A percentile compares a stretch with the other conserved stretches of the same genome.
Evolutionary conservation across 2,888 invertebrate genomes (phyloP).

Genomic region (Bembecia ichneumoniformis): DNA sequence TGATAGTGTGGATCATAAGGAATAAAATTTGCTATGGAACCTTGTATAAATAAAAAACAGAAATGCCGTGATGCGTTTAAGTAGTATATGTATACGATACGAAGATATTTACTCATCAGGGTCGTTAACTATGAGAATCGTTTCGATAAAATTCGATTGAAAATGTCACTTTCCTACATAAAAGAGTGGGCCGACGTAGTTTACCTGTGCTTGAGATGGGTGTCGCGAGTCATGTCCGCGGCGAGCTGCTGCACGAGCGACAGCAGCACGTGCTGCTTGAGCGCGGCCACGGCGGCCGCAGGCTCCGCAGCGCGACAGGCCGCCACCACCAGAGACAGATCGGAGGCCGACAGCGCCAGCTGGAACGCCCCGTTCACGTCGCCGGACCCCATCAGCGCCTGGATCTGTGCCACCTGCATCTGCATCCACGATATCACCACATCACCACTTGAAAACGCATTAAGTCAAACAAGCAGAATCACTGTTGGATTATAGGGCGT

Average conservation of each 20-base stretch:
- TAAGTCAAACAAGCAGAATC: too few relatives aligned
- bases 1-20: too few relatives aligned
- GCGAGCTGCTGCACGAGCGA: constrained; percentile 93
- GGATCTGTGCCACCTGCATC: constrained; percentile 78
- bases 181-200: neutral
- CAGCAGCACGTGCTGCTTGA: constrained; percentile 90
- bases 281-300: constrained; percentile 32
- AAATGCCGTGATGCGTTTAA: too few relatives aligned
- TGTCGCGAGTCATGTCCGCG: constrained; percentile 82
- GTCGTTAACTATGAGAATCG: too few relatives aligned
- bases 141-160: too few relatives aligned
- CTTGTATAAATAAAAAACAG: too few relatives aligned
- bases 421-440: constrained; percentile 28
- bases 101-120: too few relatives aligned
- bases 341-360: constrained; percentile 89
- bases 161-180: too few relatives aligned
- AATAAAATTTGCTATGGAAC: too few relatives aligned
- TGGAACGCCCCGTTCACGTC: constrained; percentile 92
- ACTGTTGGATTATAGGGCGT: too few relatives aligned
- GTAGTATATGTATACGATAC: too few relatives aligned
- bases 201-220: constrained; percentile 85
- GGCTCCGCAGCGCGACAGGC: constrained; percentile 90
- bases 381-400: constrained; percentile 77
- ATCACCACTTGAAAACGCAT: too few relatives aligned
- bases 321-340: constrained; percentile 87